Percentiles rank a stretch among this genome's conserved stretches.
These are phyloP conservation scores for Congeria kusceri DNA, from an alignment of 2,888 invertebrate genomes.

Conservation along the genomic window DNA sequence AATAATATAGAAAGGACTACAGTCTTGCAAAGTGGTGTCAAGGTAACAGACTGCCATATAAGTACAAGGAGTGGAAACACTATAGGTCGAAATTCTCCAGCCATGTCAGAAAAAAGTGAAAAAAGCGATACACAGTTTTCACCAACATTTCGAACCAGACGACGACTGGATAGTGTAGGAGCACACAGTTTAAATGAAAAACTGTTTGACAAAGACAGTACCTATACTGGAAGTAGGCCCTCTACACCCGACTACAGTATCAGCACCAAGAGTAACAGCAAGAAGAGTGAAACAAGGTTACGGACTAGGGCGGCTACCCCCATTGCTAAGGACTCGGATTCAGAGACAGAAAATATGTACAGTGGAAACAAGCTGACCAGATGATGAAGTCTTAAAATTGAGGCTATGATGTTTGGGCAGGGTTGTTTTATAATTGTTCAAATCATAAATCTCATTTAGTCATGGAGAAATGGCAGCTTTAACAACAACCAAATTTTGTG, in stretches of 20 bases:
- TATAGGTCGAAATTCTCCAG: constrained; percentile 35
- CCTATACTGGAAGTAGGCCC: constrained; percentile 47
- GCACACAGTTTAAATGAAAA: constrained; percentile 54
- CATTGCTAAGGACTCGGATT: constrained; percentile 37
- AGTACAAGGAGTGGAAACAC: constrained; percentile 54
- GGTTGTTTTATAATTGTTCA: too few relatives aligned
- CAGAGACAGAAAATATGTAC: constrained; percentile 61
- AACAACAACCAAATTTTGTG: too few relatives aligned
- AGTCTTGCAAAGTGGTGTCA: constrained; percentile 7
- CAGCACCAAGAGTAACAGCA: constrained; percentile 48
- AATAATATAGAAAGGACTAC: constrained; percentile 57
- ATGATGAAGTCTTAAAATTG: constrained; percentile 11
- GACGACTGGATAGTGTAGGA: constrained; percentile 45
- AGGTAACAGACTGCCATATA: constrained; percentile 35
- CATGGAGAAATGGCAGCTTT: too few relatives aligned
- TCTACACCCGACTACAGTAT: constrained; percentile 64
- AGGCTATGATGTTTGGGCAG: too few relatives aligned
- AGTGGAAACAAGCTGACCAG: constrained; percentile 22
- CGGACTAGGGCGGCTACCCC: constrained; percentile 60
- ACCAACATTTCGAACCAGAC: constrained; percentile 36
- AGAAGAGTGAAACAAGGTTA: constrained; percentile 20
- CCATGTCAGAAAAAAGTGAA: constrained; percentile 31
- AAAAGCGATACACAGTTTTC: constrained; percentile 9
- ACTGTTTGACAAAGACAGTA: constrained; percentile 46
- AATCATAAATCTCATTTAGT: too few relatives aligned